These are phyloP conservation scores for Oophaga pumilio DNA, from an alignment of 2,113 vertebrate genomes.

Conservation along the genomic window DNA sequence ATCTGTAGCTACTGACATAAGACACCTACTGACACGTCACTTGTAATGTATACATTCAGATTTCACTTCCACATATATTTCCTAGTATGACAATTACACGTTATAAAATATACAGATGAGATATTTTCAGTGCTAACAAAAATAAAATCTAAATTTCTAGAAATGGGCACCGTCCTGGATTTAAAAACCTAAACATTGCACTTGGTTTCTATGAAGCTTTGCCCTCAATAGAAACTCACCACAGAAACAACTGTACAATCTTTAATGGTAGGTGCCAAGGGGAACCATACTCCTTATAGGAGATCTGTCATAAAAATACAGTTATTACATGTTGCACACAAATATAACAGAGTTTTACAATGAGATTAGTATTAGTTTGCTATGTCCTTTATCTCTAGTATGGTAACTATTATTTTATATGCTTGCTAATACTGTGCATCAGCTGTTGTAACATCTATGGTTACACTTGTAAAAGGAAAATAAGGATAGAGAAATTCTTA, in stretches of 20 bases:
- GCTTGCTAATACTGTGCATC: background rate
- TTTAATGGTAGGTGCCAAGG: background rate
- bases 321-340: background rate
- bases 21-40: background rate
- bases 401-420: background rate
- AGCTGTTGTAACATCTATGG: background rate
- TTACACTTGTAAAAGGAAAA: background rate
- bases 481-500: background rate
- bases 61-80: conserved; percentile 5
- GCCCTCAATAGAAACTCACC: background rate
- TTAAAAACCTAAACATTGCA: background rate
- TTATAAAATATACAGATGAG: conserved; percentile 1
- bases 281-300: background rate
- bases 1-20: background rate
- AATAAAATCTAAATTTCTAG: conserved; percentile 20
- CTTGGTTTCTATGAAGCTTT: background rate
- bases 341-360: background rate
- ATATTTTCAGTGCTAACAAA: conserved; percentile 1
- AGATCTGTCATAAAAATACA: background rate
- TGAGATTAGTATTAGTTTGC: background rate
- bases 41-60: conserved; percentile 21
- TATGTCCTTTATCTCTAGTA: background rate
- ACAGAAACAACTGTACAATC: background rate
- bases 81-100: conserved; percentile 9
- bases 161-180: background rate